These are phyloP conservation scores for Megaceryle torquata DNA, from an alignment of 2,113 vertebrate genomes.

Conservation along the genomic window DNA sequence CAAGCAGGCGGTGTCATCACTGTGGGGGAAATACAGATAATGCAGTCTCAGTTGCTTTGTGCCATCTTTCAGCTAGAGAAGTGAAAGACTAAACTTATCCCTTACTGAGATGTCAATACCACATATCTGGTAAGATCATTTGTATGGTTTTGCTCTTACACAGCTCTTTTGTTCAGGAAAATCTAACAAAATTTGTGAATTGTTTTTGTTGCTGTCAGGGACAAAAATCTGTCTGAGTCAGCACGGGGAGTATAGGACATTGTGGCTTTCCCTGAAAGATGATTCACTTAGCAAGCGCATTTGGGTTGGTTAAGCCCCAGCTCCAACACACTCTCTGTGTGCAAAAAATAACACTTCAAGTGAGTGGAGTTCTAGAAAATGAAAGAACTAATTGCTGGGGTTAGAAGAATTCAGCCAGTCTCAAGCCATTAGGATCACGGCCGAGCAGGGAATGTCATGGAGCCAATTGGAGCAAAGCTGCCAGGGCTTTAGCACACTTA, in stretches of 20 bases:
- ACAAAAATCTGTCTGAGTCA: conserved; percentile 33
- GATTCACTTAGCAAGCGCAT: not conserved
- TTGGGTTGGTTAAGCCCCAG: not conserved
- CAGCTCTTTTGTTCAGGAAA: not conserved
- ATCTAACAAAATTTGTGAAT: not conserved
- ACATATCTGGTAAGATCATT: not conserved
- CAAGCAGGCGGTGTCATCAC: not conserved
- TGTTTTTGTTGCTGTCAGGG: not conserved
- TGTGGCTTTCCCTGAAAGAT: not conserved
- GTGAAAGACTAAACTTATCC: not conserved
- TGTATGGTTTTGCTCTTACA: not conserved
- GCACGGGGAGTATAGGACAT: not conserved
- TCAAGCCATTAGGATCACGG: conserved; percentile 57
- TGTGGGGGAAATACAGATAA: not conserved
- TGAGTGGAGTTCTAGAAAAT: conserved; percentile 29
- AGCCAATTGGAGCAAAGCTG: conserved; percentile 64
- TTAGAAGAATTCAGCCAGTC: conserved; percentile 66
- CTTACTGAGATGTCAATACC: fast-evolving
- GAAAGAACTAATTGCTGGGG: conserved; percentile 61
- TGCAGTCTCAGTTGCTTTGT: not conserved
- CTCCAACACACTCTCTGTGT: not conserved
- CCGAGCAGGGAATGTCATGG: conserved; percentile 54
- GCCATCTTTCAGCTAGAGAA: not conserved
- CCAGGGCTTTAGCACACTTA: conserved; percentile 6
- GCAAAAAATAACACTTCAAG: conserved; percentile 55